Evolutionary conservation across 2,113 vertebrate genomes (phyloP).

Genomic region (Myotis brandtii): DNA sequence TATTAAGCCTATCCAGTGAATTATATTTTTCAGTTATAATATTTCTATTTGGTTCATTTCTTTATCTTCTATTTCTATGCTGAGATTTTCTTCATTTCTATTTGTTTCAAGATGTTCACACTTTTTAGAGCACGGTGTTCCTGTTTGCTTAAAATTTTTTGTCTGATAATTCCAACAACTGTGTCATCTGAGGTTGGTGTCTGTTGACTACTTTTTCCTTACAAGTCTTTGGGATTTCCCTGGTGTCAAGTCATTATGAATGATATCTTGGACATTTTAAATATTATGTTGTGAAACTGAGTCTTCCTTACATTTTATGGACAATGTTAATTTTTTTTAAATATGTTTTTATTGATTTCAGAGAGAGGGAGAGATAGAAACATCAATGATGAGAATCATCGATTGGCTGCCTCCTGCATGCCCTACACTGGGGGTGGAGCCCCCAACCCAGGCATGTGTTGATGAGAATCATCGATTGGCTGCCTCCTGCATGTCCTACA

Average conservation of each 20-base stretch:
- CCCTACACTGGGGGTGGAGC: too few relatives aligned
- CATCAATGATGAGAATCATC: too few relatives aligned
- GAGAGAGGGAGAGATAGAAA: too few relatives aligned
- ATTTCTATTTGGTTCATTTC: background rate
- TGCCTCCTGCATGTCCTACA: too few relatives aligned
- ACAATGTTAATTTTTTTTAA: background rate
- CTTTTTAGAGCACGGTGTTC: background rate
- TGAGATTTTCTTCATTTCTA: background rate
- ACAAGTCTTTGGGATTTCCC: background rate
- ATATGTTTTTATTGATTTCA: too few relatives aligned
- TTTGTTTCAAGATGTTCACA: constrained; percentile 3
- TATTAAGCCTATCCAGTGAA: background rate
- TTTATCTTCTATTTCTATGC: background rate
- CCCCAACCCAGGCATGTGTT: too few relatives aligned
- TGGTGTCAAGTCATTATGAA: background rate
- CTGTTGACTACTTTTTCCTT: background rate
- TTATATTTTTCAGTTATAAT: background rate
- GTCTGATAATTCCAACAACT: background rate
- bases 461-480: too few relatives aligned
- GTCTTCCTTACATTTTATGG: background rate
- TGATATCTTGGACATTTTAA: background rate
- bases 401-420: too few relatives aligned
- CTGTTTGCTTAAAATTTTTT: background rate
- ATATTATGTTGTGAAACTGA: background rate
- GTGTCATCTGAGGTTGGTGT: background rate